Evolutionary conservation across 2,888 invertebrate genomes (phyloP).

Genomic region (Epiblema foenella): DNA sequence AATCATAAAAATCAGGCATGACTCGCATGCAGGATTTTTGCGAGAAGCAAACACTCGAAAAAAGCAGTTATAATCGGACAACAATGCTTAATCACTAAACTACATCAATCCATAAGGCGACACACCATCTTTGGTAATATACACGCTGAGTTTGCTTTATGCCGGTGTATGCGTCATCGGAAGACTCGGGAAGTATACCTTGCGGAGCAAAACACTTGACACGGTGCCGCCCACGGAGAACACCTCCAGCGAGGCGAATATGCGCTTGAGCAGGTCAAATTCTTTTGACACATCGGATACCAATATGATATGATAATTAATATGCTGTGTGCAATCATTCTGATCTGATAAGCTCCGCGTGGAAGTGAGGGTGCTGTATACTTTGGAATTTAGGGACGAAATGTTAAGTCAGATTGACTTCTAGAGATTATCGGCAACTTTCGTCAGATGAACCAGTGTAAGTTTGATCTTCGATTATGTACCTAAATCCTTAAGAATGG

Average conservation of each 20-base stretch:
- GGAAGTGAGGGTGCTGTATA: not conserved
- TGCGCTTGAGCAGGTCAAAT: slow-evolving; percentile 15
- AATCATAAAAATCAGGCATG: slow-evolving; percentile 16
- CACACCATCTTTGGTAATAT: slow-evolving; percentile 73
- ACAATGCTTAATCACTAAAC: slow-evolving; percentile 56
- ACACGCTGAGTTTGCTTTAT: slow-evolving; percentile 52
- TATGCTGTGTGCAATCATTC: not conserved
- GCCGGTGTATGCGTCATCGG: slow-evolving; percentile 68
- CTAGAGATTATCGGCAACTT: not conserved
- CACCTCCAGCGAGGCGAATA: slow-evolving; percentile 60
- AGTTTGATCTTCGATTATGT: not conserved
- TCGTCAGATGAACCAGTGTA: not conserved
- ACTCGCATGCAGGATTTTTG: slow-evolving; percentile 20
- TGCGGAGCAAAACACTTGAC: slow-evolving; percentile 65
- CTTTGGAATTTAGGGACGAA: not conserved
- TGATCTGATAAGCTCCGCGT: not conserved
- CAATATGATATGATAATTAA: not conserved
- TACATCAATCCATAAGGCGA: slow-evolving; percentile 43
- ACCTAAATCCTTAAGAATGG: not conserved
- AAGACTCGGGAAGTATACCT: slow-evolving; percentile 61
- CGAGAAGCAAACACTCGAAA: slow-evolving; percentile 14
- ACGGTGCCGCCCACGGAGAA: slow-evolving; percentile 58
- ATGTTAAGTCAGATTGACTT: not conserved
- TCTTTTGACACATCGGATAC: not conserved
- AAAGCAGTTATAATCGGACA: slow-evolving; percentile 31